phyloP scores from a whole-genome alignment of 1,140 invertebrate genomes.

The Lucilia sericata region DNA sequence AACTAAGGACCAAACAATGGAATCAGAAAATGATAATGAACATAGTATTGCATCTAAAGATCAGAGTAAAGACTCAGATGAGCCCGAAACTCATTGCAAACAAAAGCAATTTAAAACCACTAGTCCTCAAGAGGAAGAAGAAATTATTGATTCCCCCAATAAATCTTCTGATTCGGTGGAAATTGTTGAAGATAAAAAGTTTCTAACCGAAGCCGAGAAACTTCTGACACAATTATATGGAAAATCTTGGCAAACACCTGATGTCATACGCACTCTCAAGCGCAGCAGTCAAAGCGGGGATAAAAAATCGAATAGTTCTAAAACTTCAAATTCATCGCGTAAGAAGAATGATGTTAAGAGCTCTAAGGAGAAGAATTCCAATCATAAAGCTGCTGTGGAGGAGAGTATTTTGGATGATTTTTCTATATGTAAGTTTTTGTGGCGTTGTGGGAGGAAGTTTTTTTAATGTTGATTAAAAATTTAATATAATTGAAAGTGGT shows the following conservation, averaged over 20 bases:
- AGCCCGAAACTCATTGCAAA: not conserved
- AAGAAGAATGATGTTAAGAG: slow-evolving; percentile 24
- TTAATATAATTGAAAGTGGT: no score
- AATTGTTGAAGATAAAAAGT: slow-evolving; percentile 44
- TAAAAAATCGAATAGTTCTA: slow-evolving; percentile 46
- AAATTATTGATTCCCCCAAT: not conserved
- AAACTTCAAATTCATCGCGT: not conserved
- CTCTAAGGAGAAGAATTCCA: not conserved
- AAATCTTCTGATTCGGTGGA: not conserved
- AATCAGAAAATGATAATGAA: not conserved
- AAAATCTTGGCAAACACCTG: slow-evolving; percentile 68
- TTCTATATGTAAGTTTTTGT: slow-evolving; percentile 59
- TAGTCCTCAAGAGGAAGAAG: not conserved
- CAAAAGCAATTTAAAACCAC: not conserved
- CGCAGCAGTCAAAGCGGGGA: slow-evolving; percentile 50
- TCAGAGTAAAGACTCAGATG: not conserved
- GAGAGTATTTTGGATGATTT: slow-evolving; percentile 60
- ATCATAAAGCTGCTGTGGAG: slow-evolving; percentile 35
- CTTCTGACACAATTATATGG: slow-evolving; percentile 71
- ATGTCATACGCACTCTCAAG: slow-evolving; percentile 58
- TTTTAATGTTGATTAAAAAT: no score
- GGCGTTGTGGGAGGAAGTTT: no score
- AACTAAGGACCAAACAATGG: not conserved
- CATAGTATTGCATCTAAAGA: not conserved
- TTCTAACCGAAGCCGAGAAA: slow-evolving; percentile 64